A percentile compares a stretch with the other conserved stretches of the same genome.
phyloP scores from a whole-genome alignment of 2,888 invertebrate genomes.

The Drosophila kanekoi region DNA sequence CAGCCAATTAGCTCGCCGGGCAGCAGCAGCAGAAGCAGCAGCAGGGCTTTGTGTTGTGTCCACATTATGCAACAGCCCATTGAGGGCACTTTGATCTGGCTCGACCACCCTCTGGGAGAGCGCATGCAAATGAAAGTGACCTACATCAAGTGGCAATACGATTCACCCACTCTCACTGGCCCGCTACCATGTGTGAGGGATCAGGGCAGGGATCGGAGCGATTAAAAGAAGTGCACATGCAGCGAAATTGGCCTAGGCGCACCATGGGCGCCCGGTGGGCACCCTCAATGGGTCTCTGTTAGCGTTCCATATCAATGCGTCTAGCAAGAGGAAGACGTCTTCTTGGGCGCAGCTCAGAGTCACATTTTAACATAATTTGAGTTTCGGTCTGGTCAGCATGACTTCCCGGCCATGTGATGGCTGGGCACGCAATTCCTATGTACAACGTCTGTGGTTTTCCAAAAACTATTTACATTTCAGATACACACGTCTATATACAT shows the following conservation, averaged over 20 bases:
- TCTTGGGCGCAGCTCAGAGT: conserved; percentile 38
- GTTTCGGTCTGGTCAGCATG: conserved; percentile 70
- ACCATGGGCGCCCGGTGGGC: conserved; percentile 40
- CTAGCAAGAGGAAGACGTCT: conserved; percentile 7
- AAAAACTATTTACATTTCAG: conserved; percentile 29
- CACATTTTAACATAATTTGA: conserved; percentile 59
- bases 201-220: conserved; percentile 28
- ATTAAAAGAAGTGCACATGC: conserved; percentile 34
- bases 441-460: conserved; percentile 37
- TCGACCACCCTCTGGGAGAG: conserved; percentile 65
- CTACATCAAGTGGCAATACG: conserved; percentile 73
- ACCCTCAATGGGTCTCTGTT: conserved; percentile 14
- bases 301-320: conserved; percentile 49
- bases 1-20: conserved; percentile 62
- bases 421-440: conserved; percentile 59
- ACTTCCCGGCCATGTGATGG: conserved; percentile 52
- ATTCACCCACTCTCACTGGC: conserved; percentile 25
- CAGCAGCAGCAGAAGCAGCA: conserved; percentile 18
- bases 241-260: conserved; percentile 44
- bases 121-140: conserved; percentile 73
- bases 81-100: conserved; percentile 64
- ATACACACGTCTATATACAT: conserved; percentile 16
- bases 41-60: conserved; percentile 56
- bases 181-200: conserved; percentile 25
- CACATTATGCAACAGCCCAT: conserved; percentile 74